These are phyloP conservation scores for Himalopsyche japonica DNA, from an alignment of 2,888 invertebrate genomes.

Conservation along the genomic window DNA sequence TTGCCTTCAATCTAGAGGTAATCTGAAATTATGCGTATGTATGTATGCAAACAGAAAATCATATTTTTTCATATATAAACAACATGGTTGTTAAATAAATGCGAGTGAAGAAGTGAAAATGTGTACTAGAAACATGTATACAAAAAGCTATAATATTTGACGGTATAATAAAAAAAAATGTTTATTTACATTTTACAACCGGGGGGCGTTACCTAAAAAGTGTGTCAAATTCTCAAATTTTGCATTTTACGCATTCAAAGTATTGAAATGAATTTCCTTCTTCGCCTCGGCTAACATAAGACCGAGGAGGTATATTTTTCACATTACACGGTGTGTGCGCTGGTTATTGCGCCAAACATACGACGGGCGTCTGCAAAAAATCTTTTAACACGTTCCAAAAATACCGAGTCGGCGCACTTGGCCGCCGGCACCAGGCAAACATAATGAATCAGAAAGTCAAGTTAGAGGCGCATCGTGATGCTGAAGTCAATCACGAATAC, in stretches of 20 bases:
- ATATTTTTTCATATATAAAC: too few species aligned
- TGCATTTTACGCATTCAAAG: constrained; percentile 34
- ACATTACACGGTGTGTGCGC: background rate
- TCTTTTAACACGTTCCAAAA: constrained; percentile 15
- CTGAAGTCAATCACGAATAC: constrained; percentile 31
- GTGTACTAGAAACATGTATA: too few species aligned
- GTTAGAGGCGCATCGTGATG: constrained; percentile 26
- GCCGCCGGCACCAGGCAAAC: constrained; percentile 32
- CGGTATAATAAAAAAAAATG: background rate
- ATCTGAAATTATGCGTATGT: too few species aligned
- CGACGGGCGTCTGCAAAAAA: constrained; percentile 11
- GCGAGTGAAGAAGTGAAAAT: too few species aligned
- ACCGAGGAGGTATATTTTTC: background rate
- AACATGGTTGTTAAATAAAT: too few species aligned
- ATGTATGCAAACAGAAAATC: too few species aligned
- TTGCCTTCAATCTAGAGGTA: too few species aligned
- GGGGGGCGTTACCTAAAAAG: background rate
- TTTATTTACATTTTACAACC: background rate
- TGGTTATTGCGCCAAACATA: constrained; percentile 6
- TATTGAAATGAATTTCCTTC: constrained; percentile 40
- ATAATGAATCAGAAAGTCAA: constrained; percentile 19
- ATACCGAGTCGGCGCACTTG: constrained; percentile 39
- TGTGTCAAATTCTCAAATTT: constrained; percentile 2
- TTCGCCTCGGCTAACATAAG: constrained; percentile 27
- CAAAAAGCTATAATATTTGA: background rate